phyloP scores from a whole-genome alignment of 2,797 vertebrate species.

The Lithobates pipiens region DNA sequence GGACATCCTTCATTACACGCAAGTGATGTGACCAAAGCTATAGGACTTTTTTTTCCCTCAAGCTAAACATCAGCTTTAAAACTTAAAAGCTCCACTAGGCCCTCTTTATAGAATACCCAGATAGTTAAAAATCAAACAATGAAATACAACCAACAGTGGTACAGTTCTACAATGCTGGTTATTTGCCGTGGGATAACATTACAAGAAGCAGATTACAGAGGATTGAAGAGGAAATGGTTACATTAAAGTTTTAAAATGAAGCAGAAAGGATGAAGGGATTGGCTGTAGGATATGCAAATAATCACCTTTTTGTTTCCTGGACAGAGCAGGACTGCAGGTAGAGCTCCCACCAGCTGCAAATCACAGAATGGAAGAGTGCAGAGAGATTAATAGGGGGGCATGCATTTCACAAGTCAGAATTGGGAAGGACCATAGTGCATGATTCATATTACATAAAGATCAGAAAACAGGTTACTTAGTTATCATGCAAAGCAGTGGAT shows the following conservation, averaged over 20 bases:
- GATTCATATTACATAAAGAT: not conserved
- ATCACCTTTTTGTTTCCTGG: constrained; percentile 98
- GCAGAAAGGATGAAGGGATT: no score
- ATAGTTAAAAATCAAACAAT: not conserved
- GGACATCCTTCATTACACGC: no score
- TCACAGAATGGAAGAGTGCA: constrained; percentile 82
- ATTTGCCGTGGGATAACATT: not conserved
- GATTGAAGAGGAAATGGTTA: not conserved
- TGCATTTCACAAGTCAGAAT: not conserved
- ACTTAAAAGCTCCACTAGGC: no score
- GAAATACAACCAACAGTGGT: not conserved
- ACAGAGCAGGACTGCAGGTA: constrained; percentile 94
- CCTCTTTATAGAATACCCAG: no score
- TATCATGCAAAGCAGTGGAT: not conserved
- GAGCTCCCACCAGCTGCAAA: constrained; percentile 92
- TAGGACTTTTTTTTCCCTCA: no score
- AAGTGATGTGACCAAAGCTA: no score
- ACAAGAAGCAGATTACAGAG: not conserved
- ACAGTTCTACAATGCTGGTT: not conserved
- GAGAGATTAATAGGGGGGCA: constrained; percentile 65
- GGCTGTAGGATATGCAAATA: not conserved
- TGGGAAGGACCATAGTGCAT: not conserved
- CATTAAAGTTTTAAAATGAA: not conserved
- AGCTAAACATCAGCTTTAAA: no score
- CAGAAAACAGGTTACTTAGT: not conserved